These are phyloP conservation scores for Lampris incognitus DNA, from an alignment of 2,113 vertebrate genomes.

Conservation along the genomic window DNA sequence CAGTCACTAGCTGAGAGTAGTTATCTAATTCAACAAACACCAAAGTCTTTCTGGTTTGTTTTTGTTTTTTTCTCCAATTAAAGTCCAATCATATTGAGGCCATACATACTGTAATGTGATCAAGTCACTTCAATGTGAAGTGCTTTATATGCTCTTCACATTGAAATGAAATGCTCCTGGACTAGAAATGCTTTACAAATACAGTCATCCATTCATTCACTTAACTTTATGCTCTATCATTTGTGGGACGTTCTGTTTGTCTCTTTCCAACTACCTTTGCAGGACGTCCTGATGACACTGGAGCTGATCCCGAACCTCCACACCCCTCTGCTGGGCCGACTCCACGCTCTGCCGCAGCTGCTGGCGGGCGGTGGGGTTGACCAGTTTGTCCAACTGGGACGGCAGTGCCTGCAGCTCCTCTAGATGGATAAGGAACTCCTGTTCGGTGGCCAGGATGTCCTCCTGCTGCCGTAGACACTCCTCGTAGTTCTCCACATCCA, in stretches of 20 bases:
- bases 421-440: slow-evolving; percentile 84
- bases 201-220: too few species aligned
- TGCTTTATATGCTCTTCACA: too few species aligned
- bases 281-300: slow-evolving; percentile 86
- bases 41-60: too few species aligned
- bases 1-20: too few species aligned
- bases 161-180: too few species aligned
- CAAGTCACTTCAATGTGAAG: too few species aligned
- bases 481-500: slow-evolving; percentile 92
- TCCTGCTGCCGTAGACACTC: slow-evolving; percentile 88
- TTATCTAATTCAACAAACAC: too few species aligned
- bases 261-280: slow-evolving; percentile 83
- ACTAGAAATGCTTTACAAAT: too few species aligned
- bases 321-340: slow-evolving; percentile 85
- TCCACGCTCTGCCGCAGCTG: slow-evolving; percentile 85
- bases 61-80: too few species aligned
- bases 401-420: slow-evolving; percentile 85
- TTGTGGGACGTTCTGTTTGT: neutral
- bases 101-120: too few species aligned
- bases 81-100: too few species aligned
- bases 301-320: slow-evolving; percentile 83
- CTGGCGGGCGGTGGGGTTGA: slow-evolving; percentile 84
- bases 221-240: neutral
- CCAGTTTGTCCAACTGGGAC: slow-evolving; percentile 83
- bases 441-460: slow-evolving; percentile 91